These are phyloP conservation scores for Bimastos eiseni DNA, from an alignment of 2,888 invertebrate genomes.

Conservation along the genomic window DNA sequence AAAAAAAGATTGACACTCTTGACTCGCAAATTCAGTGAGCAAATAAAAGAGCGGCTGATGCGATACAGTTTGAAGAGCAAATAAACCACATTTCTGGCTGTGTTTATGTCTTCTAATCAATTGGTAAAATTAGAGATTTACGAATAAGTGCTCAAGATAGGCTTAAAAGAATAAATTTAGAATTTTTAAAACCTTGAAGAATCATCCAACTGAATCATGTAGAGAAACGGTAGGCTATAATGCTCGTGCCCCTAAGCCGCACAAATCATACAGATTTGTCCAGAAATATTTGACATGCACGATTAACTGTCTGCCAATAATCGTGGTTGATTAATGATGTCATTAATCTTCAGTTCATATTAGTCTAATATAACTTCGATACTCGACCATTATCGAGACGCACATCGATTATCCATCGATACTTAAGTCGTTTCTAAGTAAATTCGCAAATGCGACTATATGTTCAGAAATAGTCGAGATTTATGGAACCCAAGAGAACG, in stretches of 20 bases:
- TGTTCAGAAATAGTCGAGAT: not conserved
- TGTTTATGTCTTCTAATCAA: no score
- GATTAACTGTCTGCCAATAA: not conserved
- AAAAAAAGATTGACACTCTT: not conserved
- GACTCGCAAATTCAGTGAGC: not conserved
- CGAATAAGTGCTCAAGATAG: no score
- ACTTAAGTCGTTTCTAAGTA: not conserved
- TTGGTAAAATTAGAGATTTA: no score
- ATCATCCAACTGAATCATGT: no score
- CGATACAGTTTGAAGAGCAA: not conserved
- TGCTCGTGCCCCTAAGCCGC: no score
- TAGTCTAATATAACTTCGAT: not conserved
- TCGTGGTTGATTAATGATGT: not conserved
- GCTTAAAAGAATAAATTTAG: no score
- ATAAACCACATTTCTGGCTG: not conserved
- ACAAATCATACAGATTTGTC: not conserved
- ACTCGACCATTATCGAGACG: not conserved
- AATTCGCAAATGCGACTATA: not conserved
- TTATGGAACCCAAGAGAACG: not conserved
- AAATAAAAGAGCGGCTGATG: not conserved
- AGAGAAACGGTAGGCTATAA: no score
- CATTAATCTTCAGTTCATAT: not conserved
- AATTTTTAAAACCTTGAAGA: no score
- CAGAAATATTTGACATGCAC: not conserved
- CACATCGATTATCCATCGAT: not conserved